phyloP scores from a whole-genome alignment of 1,140 invertebrate genomes.

The Trichonephila clavata region DNA sequence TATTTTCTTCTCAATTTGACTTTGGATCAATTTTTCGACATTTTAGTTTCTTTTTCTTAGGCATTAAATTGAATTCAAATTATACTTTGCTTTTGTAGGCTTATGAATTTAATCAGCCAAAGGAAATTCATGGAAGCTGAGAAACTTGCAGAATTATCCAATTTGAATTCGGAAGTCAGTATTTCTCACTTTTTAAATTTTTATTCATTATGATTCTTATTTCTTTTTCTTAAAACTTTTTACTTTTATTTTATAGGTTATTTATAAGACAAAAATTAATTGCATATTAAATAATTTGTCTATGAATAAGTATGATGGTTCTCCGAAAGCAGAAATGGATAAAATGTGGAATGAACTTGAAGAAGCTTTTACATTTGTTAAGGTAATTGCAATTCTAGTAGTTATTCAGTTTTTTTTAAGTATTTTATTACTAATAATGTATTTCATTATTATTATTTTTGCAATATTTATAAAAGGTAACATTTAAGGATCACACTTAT shows the following conservation, averaged over 20 bases:
- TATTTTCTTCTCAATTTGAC: no score
- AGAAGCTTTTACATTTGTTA: not conserved
- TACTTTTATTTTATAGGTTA: not conserved
- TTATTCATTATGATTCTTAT: not conserved
- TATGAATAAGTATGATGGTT: not conserved
- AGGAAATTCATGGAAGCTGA: not conserved
- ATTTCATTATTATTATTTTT: not conserved
- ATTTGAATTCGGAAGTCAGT: not conserved
- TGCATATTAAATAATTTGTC: slow-evolving; percentile 12
- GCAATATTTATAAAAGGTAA: no score
- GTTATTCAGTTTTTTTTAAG: not conserved
- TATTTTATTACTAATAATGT: not conserved
- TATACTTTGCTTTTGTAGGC: not conserved
- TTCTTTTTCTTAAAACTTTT: no score
- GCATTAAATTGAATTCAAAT: no score
- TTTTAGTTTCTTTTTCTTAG: no score
- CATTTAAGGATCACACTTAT: no score
- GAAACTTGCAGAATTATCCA: slow-evolving; percentile 1
- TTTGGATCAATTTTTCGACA: no score
- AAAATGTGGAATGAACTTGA: slow-evolving; percentile 5
- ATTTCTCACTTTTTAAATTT: not conserved
- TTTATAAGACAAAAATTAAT: slow-evolving; percentile 15
- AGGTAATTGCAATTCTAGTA: not conserved
- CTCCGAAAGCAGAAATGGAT: not conserved
- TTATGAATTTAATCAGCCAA: not conserved